phyloP scores from a whole-genome alignment of 2,797 vertebrate genomes.

The Halcyon leucocephala region DNA sequence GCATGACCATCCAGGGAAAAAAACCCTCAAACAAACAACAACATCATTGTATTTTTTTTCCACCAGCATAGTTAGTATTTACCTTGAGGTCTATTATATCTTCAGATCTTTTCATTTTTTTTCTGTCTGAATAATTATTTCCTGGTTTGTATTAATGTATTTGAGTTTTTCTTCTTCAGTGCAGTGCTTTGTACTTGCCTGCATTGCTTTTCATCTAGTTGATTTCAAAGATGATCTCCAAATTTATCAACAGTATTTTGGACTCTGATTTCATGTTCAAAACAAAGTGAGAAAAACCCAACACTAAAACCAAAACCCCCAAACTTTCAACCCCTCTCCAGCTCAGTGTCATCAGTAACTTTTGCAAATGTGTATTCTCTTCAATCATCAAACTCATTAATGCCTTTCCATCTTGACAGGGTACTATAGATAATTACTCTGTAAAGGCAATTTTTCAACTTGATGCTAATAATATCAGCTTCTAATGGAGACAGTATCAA shows the following conservation, averaged over 20 bases:
- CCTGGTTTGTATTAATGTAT: background rate
- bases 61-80: background rate
- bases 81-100: background rate
- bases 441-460: conserved; percentile 11
- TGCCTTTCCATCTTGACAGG: background rate
- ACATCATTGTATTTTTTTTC: background rate
- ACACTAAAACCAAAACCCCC: background rate
- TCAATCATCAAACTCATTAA: background rate
- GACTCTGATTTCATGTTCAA: background rate
- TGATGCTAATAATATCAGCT: background rate
- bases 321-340: background rate
- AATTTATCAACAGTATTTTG: background rate
- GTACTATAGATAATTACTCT: background rate
- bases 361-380: background rate
- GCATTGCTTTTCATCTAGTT: background rate
- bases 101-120: background rate
- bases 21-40: background rate
- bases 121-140: background rate
- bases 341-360: background rate
- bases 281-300: background rate
- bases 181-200: background rate
- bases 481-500: background rate
- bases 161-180: background rate
- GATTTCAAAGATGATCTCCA: background rate
- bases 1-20: background rate